phyloP scores from a whole-genome alignment of 2,888 invertebrate genomes.

The Megastigmus dorsalis region DNA sequence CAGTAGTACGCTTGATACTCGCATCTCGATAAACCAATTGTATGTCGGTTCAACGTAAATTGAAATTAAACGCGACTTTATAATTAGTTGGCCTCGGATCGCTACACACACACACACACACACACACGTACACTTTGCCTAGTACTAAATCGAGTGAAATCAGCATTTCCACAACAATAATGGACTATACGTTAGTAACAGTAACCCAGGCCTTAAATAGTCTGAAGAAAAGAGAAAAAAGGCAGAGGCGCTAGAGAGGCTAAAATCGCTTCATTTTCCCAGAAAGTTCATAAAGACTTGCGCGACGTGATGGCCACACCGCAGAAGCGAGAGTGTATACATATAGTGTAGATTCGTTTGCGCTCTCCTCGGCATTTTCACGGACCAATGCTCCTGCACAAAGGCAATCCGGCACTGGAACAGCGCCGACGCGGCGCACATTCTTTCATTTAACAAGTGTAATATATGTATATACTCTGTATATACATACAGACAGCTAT shows the following conservation, averaged over 20 bases:
- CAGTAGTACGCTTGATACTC: no score
- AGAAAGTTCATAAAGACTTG: background rate
- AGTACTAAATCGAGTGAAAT: background rate
- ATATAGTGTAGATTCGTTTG: no score
- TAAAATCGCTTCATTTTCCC: background rate
- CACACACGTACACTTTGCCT: no score
- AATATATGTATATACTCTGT: no score
- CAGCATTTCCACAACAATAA: background rate
- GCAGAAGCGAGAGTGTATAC: background rate
- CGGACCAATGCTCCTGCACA: slow-evolving; percentile 24
- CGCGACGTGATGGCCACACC: background rate
- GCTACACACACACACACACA: no score
- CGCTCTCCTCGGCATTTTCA: slow-evolving; percentile 22
- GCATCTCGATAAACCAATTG: no score
- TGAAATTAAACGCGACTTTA: no score
- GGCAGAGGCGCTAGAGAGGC: background rate
- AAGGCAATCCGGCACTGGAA: slow-evolving; percentile 6
- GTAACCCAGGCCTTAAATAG: no score
- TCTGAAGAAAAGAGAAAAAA: background rate
- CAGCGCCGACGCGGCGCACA: background rate
- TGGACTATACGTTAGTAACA: no score
- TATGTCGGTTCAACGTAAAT: no score
- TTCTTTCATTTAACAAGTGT: background rate
- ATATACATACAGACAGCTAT: no score
- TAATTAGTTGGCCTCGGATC: no score